Evolutionary conservation across 2,113 vertebrate genomes (phyloP), one percentile per base, ranked within the genome.

Genomic region (Limnothrissa miodon): DNA sequence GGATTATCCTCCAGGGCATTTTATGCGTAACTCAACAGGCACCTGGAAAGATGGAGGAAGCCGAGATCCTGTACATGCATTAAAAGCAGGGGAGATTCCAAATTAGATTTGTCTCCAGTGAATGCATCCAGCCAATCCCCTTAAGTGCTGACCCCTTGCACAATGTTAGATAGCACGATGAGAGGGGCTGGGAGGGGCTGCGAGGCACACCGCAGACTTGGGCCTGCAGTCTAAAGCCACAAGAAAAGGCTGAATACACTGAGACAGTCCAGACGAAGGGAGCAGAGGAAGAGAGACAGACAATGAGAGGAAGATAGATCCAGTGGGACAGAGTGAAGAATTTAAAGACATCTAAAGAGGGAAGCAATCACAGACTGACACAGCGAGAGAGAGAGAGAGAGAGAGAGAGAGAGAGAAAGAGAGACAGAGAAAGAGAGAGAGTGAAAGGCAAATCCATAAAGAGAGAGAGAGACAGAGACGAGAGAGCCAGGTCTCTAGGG

Each of bases 381-480:
- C 1, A 45, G 9, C 46, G 45, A 83, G 46, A 79, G 82, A 86
- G 84, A 84, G 17, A 8, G 44, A 80, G 79, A 84, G 81, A 87
- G 83, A 86, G 74, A 78, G 70, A 87, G 88, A 81, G 62, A 84
- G 81, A 89, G 86, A 33, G 53, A 88, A 83, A 82, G 48, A 88
- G 81, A 87, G 25, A 53, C 85, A 83, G 15, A 79, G 74, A 29
- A 51, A 56, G 23, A 79, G 78, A 7, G 59, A 42, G 87, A 62
- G 83, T n/a, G n/a, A 53, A 86, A 83, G 15, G 78, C 42, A 39
- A 33, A 84, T 78, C 84, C 86, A 79, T 78, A 29, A 51, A 56
- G 23, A 79, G 78, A 7, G 59, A 42, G 87, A 62, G 83, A 70
- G 19, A 39, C n/a, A 59, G 66, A 29, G 25, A n/a, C n/a, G n/a